A percentile compares a stretch with the other conserved stretches of the same genome.
phyloP scores from a whole-genome alignment of 2,888 invertebrate species.

The Napeogenes sylphis region DNA sequence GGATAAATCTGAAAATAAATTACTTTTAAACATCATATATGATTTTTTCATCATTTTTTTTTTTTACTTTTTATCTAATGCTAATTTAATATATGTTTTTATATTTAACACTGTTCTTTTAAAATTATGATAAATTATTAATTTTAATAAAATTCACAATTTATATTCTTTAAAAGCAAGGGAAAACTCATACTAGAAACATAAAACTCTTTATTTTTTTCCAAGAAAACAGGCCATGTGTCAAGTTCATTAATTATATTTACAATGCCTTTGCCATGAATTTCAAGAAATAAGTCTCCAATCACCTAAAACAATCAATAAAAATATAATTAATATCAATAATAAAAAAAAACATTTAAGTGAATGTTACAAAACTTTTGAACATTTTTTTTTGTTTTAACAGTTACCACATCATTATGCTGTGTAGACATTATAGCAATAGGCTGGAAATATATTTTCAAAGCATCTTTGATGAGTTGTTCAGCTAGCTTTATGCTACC shows the following conservation, averaged over 20 bases:
- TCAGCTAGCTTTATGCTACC: conserved; percentile 43
- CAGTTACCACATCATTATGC: conserved; percentile 52
- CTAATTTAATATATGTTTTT: no score
- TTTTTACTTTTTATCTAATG: no score
- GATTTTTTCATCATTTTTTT: no score
- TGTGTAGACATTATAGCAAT: conserved; percentile 45
- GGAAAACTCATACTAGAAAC: conserved; percentile 41
- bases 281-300: conserved; percentile 48
- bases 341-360: not conserved
- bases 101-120: not conserved
- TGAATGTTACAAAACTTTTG: no score
- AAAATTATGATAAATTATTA: no score
- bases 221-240: conserved; percentile 46
- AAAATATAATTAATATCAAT: not conserved
- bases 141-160: no score
- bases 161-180: not conserved
- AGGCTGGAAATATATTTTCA: conserved; percentile 42
- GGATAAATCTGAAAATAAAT: conserved; percentile 38
- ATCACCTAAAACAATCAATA: conserved; percentile 42
- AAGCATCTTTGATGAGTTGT: conserved; percentile 39
- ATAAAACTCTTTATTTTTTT: conserved; percentile 41
- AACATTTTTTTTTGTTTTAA: not conserved
- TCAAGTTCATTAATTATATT: conserved; percentile 48
- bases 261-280: conserved; percentile 34
- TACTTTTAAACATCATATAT: not conserved